Conservation (phyloP, 2,797 vertebrate species). For the Danionella dracula region DNA sequence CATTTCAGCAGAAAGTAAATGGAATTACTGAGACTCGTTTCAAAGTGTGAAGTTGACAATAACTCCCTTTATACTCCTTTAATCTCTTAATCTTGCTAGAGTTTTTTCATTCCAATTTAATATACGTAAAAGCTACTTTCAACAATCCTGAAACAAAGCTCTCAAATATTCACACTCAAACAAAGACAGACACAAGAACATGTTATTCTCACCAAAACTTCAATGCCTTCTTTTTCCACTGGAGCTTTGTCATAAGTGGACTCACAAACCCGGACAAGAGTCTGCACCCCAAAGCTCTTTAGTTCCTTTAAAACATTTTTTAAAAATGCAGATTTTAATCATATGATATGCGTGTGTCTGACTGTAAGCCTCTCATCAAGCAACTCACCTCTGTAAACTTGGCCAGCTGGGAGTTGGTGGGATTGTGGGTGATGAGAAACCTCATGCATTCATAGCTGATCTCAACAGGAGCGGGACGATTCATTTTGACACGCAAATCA, state of each 20-base stretch:
- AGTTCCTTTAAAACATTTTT: slow-evolving; percentile 67
- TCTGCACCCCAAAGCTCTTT: slow-evolving; percentile 88
- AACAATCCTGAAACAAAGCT: too few species aligned
- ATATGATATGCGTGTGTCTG: neutral
- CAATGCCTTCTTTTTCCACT: slow-evolving; percentile 91
- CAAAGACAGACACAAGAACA: too few species aligned
- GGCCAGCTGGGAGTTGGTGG: slow-evolving; percentile 89
- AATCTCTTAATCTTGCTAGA: too few species aligned
- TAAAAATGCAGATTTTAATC: neutral
- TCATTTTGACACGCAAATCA: slow-evolving; percentile 77
- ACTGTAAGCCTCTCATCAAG: too few species aligned
- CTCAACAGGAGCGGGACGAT: slow-evolving; percentile 95
- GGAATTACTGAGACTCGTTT: too few species aligned
- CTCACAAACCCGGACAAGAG: slow-evolving; percentile 91
- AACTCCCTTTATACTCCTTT: too few species aligned
- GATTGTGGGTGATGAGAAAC: slow-evolving; percentile 97
- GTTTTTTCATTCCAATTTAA: too few species aligned
- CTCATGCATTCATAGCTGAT: slow-evolving; percentile 88
- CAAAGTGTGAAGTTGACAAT: too few species aligned
- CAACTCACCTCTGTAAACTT: slow-evolving; percentile 90
- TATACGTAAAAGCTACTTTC: too few species aligned
- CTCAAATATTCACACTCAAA: neutral
- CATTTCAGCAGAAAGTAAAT: too few species aligned
- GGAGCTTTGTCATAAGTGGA: slow-evolving; percentile 92
- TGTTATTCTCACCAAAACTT: slow-evolving; percentile 81